phyloP scores from a whole-genome alignment of 2,113 vertebrate species.

The Furnarius figulus region DNA sequence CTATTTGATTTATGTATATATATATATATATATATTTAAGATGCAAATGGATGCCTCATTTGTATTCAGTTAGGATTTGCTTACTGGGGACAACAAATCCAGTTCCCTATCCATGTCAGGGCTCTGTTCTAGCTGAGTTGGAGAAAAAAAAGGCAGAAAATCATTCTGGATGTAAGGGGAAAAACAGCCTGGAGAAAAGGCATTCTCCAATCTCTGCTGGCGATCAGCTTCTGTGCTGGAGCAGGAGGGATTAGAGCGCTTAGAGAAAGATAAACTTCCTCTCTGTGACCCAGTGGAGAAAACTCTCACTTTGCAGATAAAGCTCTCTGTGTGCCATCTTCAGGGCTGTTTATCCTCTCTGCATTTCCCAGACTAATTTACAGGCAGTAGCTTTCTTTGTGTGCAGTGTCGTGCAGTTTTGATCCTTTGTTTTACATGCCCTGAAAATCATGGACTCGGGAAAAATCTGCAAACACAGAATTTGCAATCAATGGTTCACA shows the following conservation, averaged over 20 bases:
- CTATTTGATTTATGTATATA: no score
- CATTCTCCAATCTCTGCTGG: background rate
- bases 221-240: background rate
- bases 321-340: background rate
- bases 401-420: background rate
- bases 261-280: conserved; percentile 1
- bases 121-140: background rate
- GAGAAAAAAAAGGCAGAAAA: background rate
- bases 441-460: background rate
- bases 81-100: background rate
- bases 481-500: background rate
- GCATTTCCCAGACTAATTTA: background rate
- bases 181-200: background rate
- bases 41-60: background rate
- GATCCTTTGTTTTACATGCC: background rate
- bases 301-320: background rate
- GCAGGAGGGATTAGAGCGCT: background rate
- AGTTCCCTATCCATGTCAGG: background rate
- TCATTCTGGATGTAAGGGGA: background rate
- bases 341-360: background rate
- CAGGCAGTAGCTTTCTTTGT: background rate
- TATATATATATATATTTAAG: background rate
- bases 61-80: conserved; percentile 9
- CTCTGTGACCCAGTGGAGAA: background rate
- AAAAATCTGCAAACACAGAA: background rate